Percentiles rank a stretch among this genome's conserved stretches.
Conservation (phyloP, 2,113 vertebrate species). For the Pavo muticus region DNA sequence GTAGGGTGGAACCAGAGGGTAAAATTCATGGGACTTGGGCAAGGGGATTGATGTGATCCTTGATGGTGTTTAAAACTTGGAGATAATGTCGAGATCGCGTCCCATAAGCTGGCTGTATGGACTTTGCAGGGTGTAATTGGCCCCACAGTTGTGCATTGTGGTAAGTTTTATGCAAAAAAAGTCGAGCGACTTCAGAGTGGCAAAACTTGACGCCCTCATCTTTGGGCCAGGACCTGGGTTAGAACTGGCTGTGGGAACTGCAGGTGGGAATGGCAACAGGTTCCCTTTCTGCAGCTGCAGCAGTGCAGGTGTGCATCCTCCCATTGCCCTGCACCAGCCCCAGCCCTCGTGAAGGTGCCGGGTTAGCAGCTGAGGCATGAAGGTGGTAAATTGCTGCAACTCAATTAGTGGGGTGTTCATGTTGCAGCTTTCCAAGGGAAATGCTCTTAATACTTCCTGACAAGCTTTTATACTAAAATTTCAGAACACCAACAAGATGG, state of each 20-base stretch:
- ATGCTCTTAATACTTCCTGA: not conserved
- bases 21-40: fast-evolving
- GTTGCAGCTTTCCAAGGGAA: not conserved
- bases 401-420: not conserved
- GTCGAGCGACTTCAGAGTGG: not conserved
- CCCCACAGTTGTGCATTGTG: not conserved
- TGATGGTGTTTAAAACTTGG: not conserved
- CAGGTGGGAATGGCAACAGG: not conserved
- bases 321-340: not conserved
- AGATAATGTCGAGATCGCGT: not conserved
- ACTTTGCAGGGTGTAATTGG: fast-evolving
- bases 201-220: not conserved
- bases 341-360: fast-evolving
- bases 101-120: not conserved
- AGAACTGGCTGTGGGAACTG: not conserved
- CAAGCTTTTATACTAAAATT: not conserved
- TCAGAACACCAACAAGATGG: not conserved
- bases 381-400: not conserved
- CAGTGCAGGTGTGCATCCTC: fast-evolving
- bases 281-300: not conserved
- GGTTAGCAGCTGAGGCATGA: not conserved
- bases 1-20: not conserved
- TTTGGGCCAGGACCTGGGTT: not conserved
- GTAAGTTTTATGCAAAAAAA: not conserved
- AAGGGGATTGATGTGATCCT: not conserved